phyloP scores from a whole-genome alignment of 2,113 vertebrate genomes.

The Himantopus leucocephalus region DNA sequence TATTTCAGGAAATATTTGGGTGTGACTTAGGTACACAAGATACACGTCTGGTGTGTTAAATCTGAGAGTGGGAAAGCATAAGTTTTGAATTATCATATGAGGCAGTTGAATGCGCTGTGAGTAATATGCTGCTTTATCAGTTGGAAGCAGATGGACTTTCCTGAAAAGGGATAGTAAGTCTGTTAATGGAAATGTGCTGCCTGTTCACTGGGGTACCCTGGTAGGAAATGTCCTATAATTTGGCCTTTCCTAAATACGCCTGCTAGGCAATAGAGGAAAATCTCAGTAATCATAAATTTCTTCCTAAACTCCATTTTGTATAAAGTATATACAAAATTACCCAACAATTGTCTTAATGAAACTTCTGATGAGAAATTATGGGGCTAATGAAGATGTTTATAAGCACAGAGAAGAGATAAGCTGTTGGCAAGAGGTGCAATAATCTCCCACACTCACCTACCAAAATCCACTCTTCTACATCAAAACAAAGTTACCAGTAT shows the following conservation, averaged over 20 bases:
- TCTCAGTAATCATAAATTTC: not conserved
- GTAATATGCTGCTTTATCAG: conserved; percentile 19
- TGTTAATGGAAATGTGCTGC: not conserved
- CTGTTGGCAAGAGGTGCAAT: not conserved
- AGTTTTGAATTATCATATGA: not conserved
- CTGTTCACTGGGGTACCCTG: not conserved
- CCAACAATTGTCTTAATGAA: not conserved
- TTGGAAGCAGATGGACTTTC: not conserved
- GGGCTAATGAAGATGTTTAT: not conserved
- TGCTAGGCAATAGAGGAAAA: not conserved
- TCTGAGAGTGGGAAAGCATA: not conserved
- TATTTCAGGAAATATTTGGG: not conserved
- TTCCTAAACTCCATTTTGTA: not conserved
- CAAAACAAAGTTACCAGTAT: not conserved
- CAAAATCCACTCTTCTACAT: not conserved
- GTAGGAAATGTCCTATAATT: not conserved
- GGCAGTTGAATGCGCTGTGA: not conserved
- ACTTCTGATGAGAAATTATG: not conserved
- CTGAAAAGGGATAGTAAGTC: not conserved
- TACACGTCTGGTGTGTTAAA: not conserved
- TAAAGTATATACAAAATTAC: not conserved
- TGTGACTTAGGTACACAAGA: not conserved
- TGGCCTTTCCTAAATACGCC: not conserved
- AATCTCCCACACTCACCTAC: not conserved
- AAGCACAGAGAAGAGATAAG: not conserved